Base-by-base conservation (phyloP, 2,113 vertebrate genomes). In the Daphoenositta chrysoptera region DNA sequence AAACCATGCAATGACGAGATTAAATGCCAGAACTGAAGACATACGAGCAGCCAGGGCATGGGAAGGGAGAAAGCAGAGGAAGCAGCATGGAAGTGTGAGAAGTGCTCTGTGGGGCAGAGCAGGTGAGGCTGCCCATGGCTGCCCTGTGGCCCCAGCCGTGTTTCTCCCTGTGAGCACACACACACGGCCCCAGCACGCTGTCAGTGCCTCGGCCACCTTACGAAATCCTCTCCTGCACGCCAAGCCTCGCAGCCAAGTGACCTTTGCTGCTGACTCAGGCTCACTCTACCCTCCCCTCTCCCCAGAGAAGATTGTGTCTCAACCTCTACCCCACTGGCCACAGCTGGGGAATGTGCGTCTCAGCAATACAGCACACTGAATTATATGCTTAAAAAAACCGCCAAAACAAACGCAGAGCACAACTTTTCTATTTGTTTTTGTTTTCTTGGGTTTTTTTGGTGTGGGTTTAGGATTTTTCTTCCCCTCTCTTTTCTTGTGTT, bases 191-290 rank as follows among this genome's bases (percentile, higher is more conserved):
- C 6, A 56, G 11, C 31, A 10, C 0, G 0, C 37, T 4, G 7
- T 4, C 82, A 33, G 37, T 1, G 1, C 90, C 18, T 37, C 30
- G 31, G 28, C 37, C 13, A 15, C 35, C 0, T 68, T 47, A 54
- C 0, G 8, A 84, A 87, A 89, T 15, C 82, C 15, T 31, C 75
- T 51, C 54, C 79, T 68, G 47, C 73, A 57, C 4, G 3, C 17
- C 1, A 0, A 78, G 54, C 63, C 71, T 76, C 23, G 58, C 15
- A 18, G 65, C 94, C 77, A 42, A 96, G 84, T 27, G 87, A 93
- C 93, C 91, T 91, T 77, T 87, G 87, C 82, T 72, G 84, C 91
- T 72, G 87, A 73, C 84, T 96, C 93, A 77, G 88, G 56, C 66
- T 68, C 78, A 26, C 4, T 1, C n/a, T 30, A 21, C 42, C 66